Base-by-base conservation (phyloP, 2,113 vertebrate species). In the Pachycephala philippinensis region DNA sequence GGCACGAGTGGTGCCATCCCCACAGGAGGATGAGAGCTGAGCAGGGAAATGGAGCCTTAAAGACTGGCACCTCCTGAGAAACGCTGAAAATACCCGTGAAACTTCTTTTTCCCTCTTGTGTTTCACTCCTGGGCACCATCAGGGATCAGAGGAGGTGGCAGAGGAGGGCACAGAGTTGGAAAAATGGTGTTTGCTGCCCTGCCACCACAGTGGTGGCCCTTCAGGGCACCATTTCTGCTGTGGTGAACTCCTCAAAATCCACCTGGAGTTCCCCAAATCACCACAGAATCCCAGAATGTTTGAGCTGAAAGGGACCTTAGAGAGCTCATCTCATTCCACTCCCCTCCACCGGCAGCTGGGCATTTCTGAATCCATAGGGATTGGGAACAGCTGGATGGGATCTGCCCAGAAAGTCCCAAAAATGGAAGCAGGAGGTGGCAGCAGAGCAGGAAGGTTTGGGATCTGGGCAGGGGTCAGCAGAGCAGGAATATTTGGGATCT, bases 1-100 rank as follows among this genome's bases (percentile, higher is more conserved):
- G n/a, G n/a, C n/a, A n/a, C n/a, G n/a, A n/a, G n/a, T n/a, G n/a
- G n/a, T 61, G 65, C 64, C 52, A 6, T 60, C 11, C n/a, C 50
- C 0, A 0, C 16, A 28, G 39, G 7, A 42, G 28, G 9, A 39
- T 3, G 4, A 2, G 19, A 70, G 40, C 53, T 24, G 33, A 28
- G 59, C 8, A 6, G 49, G 23, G n/a, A n/a, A 44, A 52, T 2
- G 0, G 35, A 21, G 6, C 21, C 1, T 16, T 11, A 37, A 37
- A 39, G 56, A 6, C 26, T 9, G 15, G 31, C 26, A 20, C 2
- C 4, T 11, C 31, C 57, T 39, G 27, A 11, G 6, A 19, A 22
- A 50, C 0, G 7, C 26, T 66, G 47, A 3, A 26, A 50, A 26
- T 23, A 16, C 1, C 74, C 7, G 0, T 11, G 18, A 30, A 49